Evolutionary conservation across 2,797 vertebrate genomes (phyloP), one percentile per base, ranked within the genome.

Genomic region (Acanthopagrus latus): DNA sequence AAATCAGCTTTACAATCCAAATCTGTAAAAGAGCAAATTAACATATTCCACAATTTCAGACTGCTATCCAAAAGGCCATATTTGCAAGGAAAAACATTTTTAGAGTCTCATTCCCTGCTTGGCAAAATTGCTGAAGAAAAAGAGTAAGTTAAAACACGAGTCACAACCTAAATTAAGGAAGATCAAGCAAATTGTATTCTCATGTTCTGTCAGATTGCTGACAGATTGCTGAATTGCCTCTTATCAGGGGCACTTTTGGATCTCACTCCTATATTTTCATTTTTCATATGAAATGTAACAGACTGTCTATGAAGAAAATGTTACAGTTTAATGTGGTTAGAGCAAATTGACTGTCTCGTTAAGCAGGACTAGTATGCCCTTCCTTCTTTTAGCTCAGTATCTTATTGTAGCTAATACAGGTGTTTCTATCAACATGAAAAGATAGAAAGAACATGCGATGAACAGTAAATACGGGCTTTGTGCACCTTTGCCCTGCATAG

Each of bases 401-500:
- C 56, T 60, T 27, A 23, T 51, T 65, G 43, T 41, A 74, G 13
- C 8, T 50, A 52, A n/a, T 59, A 43, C 38, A 23, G 17, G 25
- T 50, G 38, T 57, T 81, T 41, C 77, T 68, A 41, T 66, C 18
- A 44, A 6, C 59, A 23, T 51, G n/a, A 21, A 54, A 77, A 38
- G 2, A 11, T 57, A 46, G 4, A 43, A 57, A 66, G 13, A 48
- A 47, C 14, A 9, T 46, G 52, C 44, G 44, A 68, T 52, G 27
- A 56, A 66, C 71, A 71, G 43, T 51, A 70, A 80, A 74, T 20
- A 56, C 51, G 64, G 25, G 12, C 43, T 48, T 14, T n/a, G 21
- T 41, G 38, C 44, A 20, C 51, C 33, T 65, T 76, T 16, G 20
- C 29, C 67, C 17, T 48, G 21, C 18, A 48, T 11, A 27, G 57